Evolutionary conservation across 2,888 invertebrate species (phyloP).

Genomic region (Epinotia brunnichana): DNA sequence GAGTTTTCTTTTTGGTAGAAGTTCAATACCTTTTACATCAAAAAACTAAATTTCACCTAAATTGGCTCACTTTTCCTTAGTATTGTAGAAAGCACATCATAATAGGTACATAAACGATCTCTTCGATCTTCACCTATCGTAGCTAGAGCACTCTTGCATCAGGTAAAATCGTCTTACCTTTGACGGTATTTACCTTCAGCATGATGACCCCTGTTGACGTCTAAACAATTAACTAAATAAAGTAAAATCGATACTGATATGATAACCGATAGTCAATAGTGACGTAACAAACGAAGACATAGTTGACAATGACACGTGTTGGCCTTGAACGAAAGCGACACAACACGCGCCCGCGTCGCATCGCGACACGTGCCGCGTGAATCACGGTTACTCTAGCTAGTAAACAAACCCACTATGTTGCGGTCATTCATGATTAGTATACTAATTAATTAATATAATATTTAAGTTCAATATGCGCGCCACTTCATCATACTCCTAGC

Average conservation of each 20-base stretch:
- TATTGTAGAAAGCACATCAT: too few species aligned
- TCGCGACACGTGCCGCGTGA: constrained; percentile 32
- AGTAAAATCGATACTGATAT: background rate
- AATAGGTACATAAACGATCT: too few species aligned
- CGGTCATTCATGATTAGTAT: background rate
- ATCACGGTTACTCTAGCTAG: constrained; percentile 28
- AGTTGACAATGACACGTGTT: constrained; percentile 36
- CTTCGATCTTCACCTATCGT: too few species aligned
- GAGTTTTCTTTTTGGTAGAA: too few species aligned
- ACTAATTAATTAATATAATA: constrained; percentile 10
- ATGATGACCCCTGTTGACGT: too few species aligned
- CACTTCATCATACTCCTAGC: too few species aligned
- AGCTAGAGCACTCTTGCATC: too few species aligned
- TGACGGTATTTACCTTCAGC: too few species aligned
- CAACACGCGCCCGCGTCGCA: constrained; percentile 22
- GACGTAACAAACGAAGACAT: constrained; percentile 6
- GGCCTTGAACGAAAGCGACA: constrained; percentile 35
- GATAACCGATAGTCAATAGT: constrained; percentile 7
- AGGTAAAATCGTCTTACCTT: too few species aligned
- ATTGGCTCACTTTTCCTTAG: too few species aligned
- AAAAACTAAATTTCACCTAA: too few species aligned
- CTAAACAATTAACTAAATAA: background rate
- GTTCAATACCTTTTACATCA: too few species aligned
- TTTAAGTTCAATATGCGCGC: background rate
- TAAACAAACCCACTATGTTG: constrained; percentile 34